phyloP scores from a whole-genome alignment of 2,113 vertebrate genomes.

The Bufo bufo region DNA sequence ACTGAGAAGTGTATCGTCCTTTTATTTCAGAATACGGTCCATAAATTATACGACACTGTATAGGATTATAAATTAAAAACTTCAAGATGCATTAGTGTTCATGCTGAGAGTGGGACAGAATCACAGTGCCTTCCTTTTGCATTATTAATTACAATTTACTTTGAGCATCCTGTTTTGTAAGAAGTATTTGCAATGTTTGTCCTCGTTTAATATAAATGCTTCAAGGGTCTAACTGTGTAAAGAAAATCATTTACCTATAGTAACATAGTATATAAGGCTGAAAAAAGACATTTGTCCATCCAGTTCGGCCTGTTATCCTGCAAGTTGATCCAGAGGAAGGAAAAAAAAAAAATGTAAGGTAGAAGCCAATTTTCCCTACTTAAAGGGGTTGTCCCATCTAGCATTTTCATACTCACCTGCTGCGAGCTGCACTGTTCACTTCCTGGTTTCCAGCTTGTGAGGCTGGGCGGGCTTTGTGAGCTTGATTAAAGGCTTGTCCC shows the following conservation, averaged over 20 bases:
- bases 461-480: no score
- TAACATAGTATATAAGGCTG: no score
- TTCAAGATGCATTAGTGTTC: slow-evolving; percentile 68
- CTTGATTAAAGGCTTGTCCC: no score
- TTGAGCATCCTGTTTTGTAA: slow-evolving; percentile 66
- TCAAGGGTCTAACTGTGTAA: background rate
- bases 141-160: slow-evolving; percentile 68
- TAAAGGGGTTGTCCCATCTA: no score
- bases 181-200: slow-evolving; percentile 35
- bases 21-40: slow-evolving; percentile 60
- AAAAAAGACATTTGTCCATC: no score
- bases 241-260: background rate
- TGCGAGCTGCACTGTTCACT: no score
- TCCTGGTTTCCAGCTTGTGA: no score
- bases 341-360: no score
- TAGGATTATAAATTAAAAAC: slow-evolving; percentile 63
- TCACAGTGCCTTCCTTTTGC: slow-evolving; percentile 64
- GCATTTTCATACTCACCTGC: no score
- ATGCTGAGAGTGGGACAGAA: slow-evolving; percentile 63
- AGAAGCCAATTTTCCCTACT: no score
- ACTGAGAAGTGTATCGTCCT: background rate
- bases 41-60: slow-evolving; percentile 63
- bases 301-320: no score
- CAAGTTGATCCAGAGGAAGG: no score
- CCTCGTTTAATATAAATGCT: background rate